These are phyloP conservation scores for Dryobates pubescens DNA, from an alignment of 2,797 vertebrate species.

Conservation along the genomic window DNA sequence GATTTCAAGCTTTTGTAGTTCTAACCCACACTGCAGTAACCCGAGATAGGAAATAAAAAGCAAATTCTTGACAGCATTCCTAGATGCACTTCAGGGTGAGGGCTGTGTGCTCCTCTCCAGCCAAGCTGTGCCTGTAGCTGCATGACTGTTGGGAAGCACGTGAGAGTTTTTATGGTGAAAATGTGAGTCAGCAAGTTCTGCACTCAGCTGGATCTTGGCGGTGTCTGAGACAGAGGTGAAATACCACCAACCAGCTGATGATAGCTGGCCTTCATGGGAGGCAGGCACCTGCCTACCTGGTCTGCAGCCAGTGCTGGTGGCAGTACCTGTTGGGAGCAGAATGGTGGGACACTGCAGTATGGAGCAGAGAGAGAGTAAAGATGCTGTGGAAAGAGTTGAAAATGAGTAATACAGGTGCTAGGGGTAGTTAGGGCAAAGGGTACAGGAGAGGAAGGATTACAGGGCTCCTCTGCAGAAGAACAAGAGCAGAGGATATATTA, in stretches of 20 bases:
- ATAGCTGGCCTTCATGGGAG: background rate
- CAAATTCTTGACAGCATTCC: slow-evolving; percentile 23
- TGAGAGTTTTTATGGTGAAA: slow-evolving; percentile 11
- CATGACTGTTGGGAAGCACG: background rate
- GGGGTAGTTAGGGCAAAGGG: background rate
- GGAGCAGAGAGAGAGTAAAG: background rate
- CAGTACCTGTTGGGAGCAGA: background rate
- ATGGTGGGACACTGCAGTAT: fast-evolving
- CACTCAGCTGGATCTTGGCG: slow-evolving; percentile 31
- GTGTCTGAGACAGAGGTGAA: background rate
- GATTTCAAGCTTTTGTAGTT: slow-evolving; percentile 43
- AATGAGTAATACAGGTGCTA: fast-evolving
- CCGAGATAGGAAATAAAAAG: slow-evolving; percentile 55
- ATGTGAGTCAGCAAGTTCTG: slow-evolving; percentile 59
- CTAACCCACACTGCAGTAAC: background rate
- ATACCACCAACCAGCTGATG: background rate
- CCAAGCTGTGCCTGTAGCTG: slow-evolving; percentile 39
- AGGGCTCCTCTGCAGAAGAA: background rate
- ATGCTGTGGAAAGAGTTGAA: background rate
- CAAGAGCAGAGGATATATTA: background rate
- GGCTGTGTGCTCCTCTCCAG: slow-evolving; percentile 35
- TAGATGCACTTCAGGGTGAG: slow-evolving; percentile 43
- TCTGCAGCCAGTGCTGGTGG: background rate
- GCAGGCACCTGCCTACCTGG: background rate
- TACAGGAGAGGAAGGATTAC: background rate